Percentiles rank a stretch among this genome's conserved stretches.
phyloP scores from a whole-genome alignment of 2,888 invertebrate species.

The Neelides folsomi region DNA sequence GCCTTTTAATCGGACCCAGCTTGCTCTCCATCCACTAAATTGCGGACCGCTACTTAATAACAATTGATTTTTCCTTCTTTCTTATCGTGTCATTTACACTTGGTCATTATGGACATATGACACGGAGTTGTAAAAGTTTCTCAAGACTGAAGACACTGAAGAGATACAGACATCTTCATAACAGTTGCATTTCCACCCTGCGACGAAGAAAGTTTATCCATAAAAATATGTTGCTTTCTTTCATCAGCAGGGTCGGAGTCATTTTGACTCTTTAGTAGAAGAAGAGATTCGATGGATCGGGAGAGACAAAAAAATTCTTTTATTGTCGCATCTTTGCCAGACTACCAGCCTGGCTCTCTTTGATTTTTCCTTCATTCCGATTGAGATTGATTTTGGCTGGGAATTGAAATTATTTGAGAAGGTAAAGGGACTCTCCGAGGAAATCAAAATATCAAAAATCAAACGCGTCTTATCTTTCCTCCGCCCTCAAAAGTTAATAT shows the following conservation, averaged over 20 bases:
- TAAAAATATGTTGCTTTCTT: conserved; percentile 28
- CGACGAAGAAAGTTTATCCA: conserved; percentile 20
- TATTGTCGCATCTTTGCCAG: not conserved
- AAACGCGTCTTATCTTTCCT: conserved; percentile 4
- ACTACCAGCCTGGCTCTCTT: not conserved
- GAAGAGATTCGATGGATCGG: too few species aligned
- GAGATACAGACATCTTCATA: conserved; percentile 23
- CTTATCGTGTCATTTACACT: conserved; percentile 31
- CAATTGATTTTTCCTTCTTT: conserved; percentile 15
- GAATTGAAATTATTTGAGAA: conserved; percentile 14
- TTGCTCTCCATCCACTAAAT: conserved; percentile 3
- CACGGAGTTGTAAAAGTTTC: conserved; percentile 18
- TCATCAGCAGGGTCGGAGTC: not conserved
- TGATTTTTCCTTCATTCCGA: conserved; percentile 12
- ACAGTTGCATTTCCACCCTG: conserved; percentile 19
- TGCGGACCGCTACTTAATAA: conserved; percentile 3
- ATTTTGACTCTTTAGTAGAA: not conserved
- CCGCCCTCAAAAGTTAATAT: not conserved
- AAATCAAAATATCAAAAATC: conserved; percentile 25
- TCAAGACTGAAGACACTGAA: conserved; percentile 8
- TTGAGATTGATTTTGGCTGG: conserved; percentile 30
- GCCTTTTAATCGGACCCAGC: conserved; percentile 7
- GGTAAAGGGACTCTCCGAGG: conserved; percentile 22
- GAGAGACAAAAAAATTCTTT: not conserved
- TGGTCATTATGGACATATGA: conserved; percentile 31